phyloP scores from a whole-genome alignment of 2,888 invertebrate genomes.

The Camponotus fellah region DNA sequence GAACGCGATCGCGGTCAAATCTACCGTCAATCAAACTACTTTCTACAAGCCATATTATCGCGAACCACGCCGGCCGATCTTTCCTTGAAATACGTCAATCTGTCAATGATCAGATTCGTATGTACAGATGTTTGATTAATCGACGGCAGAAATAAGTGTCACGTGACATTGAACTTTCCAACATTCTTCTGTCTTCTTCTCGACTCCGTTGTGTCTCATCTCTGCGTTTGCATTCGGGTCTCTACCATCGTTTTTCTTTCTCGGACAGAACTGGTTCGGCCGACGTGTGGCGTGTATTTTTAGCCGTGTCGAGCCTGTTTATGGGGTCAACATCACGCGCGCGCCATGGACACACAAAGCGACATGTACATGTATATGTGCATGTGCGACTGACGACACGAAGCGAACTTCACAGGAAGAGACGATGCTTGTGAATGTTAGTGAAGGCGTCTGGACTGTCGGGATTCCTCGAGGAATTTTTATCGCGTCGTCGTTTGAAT shows the following conservation, averaged over 20 bases:
- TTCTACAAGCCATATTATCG: conserved; percentile 38
- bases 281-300: conserved; percentile 77
- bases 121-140: conserved; percentile 18
- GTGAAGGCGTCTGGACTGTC: conserved; percentile 35
- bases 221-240: conserved; percentile 76
- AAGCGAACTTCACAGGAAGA: conserved; percentile 14
- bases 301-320: conserved; percentile 78
- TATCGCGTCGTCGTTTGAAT: conserved; percentile 45
- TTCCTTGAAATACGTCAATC: conserved; percentile 6
- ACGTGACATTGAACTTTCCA: conserved; percentile 60
- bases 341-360: conserved; percentile 48
- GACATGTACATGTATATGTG: conserved; percentile 30
- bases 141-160: conserved; percentile 47
- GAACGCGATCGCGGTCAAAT: conserved; percentile 38
- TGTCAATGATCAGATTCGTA: background rate
- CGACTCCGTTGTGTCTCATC: background rate
- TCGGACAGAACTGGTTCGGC: conserved; percentile 75
- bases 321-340: conserved; percentile 79
- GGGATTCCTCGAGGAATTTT: conserved; percentile 50
- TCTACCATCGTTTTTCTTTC: conserved; percentile 66
- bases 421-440: conserved; percentile 14
- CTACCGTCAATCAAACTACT: conserved; percentile 38
- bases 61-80: conserved; percentile 18
- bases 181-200: conserved; percentile 12
- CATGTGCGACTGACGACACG: conserved; percentile 24